Percentiles rank a stretch among this genome's conserved stretches.
phyloP scores from a whole-genome alignment of 1,140 invertebrate genomes.

The Proales similis region DNA sequence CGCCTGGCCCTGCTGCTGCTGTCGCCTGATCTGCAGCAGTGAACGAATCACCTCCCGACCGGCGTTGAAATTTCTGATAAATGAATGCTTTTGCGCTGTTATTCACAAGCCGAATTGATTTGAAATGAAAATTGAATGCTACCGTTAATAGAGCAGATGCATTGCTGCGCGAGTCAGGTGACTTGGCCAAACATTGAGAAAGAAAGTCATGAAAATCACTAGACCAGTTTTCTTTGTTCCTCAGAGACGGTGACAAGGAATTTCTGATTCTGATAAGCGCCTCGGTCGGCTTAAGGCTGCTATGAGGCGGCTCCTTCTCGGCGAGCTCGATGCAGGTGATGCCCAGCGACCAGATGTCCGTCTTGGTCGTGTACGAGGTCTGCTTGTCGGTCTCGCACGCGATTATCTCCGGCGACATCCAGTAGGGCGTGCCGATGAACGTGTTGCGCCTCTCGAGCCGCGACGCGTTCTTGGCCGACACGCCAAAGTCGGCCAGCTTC shows the following conservation, averaged over 20 bases:
- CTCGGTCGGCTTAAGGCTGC: background rate
- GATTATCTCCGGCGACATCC: conserved; percentile 76
- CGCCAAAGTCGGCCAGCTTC: conserved; percentile 65
- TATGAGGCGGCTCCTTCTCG: conserved; percentile 89
- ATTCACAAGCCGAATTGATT: too few relatives aligned
- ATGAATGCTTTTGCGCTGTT: too few relatives aligned
- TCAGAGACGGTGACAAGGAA: conserved; percentile 94
- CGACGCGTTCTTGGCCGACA: conserved; percentile 52
- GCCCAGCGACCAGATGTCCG: conserved; percentile 81
- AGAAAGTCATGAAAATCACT: conserved; percentile 72
- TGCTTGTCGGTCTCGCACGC: conserved; percentile 33
- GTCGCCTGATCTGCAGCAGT: too few relatives aligned
- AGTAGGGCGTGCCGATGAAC: conserved; percentile 94
- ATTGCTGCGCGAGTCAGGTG: conserved; percentile 70
- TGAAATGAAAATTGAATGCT: background rate
- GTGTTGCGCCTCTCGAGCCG: conserved; percentile 88
- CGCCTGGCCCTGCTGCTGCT: too few relatives aligned
- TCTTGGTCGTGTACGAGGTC: conserved; percentile 79
- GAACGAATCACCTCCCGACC: too few relatives aligned
- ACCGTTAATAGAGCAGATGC: conserved; percentile 76
- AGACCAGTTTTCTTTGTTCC: conserved; percentile 89
- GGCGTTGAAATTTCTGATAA: too few relatives aligned
- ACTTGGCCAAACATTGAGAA: conserved; percentile 49
- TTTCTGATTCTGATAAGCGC: conserved; percentile 56
- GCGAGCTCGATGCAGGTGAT: conserved; percentile 98